Evolutionary conservation across 2,113 vertebrate genomes (phyloP).

Genomic region (Hiodon tergisus): DNA sequence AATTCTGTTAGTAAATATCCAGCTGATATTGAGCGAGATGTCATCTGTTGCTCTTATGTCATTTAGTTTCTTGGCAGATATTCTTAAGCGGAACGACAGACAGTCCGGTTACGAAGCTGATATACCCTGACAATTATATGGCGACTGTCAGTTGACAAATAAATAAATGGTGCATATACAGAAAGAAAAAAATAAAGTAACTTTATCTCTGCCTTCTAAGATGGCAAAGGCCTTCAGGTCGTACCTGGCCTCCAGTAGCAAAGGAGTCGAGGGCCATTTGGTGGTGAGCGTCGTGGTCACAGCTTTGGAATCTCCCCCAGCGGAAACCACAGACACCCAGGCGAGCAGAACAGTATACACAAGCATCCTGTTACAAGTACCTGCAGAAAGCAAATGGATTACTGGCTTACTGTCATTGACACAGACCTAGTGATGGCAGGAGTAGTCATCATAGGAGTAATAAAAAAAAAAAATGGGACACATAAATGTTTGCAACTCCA

Average conservation of each 20-base stretch:
- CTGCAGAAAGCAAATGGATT: slow-evolving; percentile 34
- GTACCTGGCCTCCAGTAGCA: slow-evolving; percentile 90
- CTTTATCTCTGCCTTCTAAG: too few relatives aligned
- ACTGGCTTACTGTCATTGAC: background rate
- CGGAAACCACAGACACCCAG: slow-evolving; percentile 60
- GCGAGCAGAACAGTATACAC: slow-evolving; percentile 59
- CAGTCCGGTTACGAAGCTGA: too few relatives aligned
- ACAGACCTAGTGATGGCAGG: background rate
- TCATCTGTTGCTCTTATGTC: too few relatives aligned
- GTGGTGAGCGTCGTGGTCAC: slow-evolving; percentile 88
- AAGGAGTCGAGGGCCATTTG: slow-evolving; percentile 86
- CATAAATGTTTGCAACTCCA: background rate
- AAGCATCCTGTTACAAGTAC: slow-evolving; percentile 66
- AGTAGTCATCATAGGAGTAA: background rate
- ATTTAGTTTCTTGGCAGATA: too few relatives aligned
- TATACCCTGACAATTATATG: too few relatives aligned
- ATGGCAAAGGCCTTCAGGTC: slow-evolving; percentile 21
- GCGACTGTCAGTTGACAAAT: too few relatives aligned
- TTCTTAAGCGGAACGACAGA: too few relatives aligned
- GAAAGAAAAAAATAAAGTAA: too few relatives aligned
- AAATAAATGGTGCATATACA: too few relatives aligned
- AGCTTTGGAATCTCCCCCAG: slow-evolving; percentile 81
- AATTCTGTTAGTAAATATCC: too few relatives aligned
- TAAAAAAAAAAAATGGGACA: too few relatives aligned
- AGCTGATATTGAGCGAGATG: too few relatives aligned